Base-by-base conservation (phyloP, 2,113 vertebrate genomes). In the Hymenochirus boettgeri region DNA sequence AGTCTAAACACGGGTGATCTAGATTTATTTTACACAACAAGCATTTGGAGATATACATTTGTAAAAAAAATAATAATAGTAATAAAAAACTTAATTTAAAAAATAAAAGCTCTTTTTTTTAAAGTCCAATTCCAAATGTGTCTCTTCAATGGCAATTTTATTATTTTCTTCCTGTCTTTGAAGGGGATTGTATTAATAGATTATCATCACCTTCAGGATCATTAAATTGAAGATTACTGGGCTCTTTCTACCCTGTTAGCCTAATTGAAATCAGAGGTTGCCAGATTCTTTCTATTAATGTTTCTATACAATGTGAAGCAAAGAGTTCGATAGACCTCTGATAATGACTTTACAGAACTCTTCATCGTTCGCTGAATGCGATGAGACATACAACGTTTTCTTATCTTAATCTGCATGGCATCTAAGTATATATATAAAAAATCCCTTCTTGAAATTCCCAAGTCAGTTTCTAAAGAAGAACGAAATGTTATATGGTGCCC, bases 231-330 rank as follows among this genome's bases (percentile, higher is more conserved):
- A 69, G 65, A 69, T 69, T 69, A 60, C 65, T 69, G 65, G 65
- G 65, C 29, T 69, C 65, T 69, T 60, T 69, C 65, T 69, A 69
- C 65, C 65, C 65, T 69, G 65, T 69, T 69, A 69, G 65, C 52
- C 57, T 69, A 69, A 69, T 69, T 69, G 65, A 69, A 69, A 69
- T 69, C 65, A 60, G 65, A 69, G 65, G 65, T 69, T 69, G 65
- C 65, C 65, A 69, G 65, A 58, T 53, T 69, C 47, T 60, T 57
- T 69, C 65, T 58, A 69, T 69, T 60, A 69, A 69, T 69, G 65
- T 53, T 59, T 60, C 65, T 57, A 45, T 60, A 60, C 47, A 69
- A 69, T 69, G 57, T 69, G 48, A 69, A 53, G 65, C 47, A 53
- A 27, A 51, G 52, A 53, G 60, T 69, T 60, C 48, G 23, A 60